phyloP scores from a whole-genome alignment of 2,797 vertebrate genomes.

The Ctenosaura bakeri region DNA sequence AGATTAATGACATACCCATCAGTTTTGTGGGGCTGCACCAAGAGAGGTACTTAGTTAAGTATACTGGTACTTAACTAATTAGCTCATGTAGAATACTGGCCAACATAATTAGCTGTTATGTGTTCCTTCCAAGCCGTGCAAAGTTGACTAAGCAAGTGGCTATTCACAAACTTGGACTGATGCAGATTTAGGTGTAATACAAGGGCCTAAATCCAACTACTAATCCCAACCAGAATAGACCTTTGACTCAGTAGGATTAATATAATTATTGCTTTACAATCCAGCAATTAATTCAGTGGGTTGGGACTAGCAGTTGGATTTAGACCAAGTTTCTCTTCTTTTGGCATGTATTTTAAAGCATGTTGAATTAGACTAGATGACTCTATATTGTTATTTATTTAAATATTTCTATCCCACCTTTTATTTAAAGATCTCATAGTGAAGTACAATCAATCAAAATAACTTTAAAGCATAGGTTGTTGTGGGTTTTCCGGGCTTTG shows the following conservation, averaged over 20 bases:
- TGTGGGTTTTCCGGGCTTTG: too few species aligned
- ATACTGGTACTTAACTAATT: too few species aligned
- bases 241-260: too few species aligned
- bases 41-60: too few species aligned
- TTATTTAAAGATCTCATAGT: background rate
- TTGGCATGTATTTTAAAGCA: background rate
- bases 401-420: background rate
- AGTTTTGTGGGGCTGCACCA: too few species aligned
- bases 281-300: too few species aligned
- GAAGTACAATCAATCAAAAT: background rate
- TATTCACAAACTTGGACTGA: background rate
- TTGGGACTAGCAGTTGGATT: too few species aligned
- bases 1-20: too few species aligned
- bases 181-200: background rate
- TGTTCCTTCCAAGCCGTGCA: background rate
- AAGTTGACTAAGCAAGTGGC: background rate
- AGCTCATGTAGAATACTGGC: too few species aligned
- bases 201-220: background rate
- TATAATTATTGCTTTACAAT: too few species aligned
- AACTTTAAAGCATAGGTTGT: background rate
- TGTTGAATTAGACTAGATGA: background rate
- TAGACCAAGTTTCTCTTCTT: too few species aligned
- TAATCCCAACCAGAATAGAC: too few species aligned
- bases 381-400: background rate
- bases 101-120: background rate